Evolutionary conservation across 2,113 vertebrate genomes (phyloP), one percentile per base, ranked within the genome.

Genomic region (Vulpes ferrilata): DNA sequence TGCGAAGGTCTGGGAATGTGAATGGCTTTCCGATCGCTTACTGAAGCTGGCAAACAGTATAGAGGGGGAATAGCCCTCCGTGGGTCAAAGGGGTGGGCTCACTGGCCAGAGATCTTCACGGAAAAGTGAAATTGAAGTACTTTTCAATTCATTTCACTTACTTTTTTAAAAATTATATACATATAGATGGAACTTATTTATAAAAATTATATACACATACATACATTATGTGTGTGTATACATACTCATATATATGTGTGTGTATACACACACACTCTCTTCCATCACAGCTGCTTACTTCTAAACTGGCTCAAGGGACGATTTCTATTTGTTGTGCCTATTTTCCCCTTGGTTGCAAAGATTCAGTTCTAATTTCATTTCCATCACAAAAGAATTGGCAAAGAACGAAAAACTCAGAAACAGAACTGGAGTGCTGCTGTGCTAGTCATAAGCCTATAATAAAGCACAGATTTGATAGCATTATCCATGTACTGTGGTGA

Each of bases 401-500:
- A 96, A 73, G 95, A 98, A 80, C 62, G 30, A 27, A 98, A 98
- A 97, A 95, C 51, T 6, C 85, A 30, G 53, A 97, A 97, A 98
- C 92, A 93, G 76, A 97, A 96, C 97, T 98, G 91, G 93, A 97
- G 88, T 27, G 94, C 93, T 93, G 94, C 90, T 95, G 94, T 93
- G 76, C 92, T 96, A 97, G 87, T 95, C 98, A 71, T 93, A 97
- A 98, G 95, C 93, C 97, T 97, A 67, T 98, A 98, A 98, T 98
- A 98, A 98, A 98, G 97, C 96, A 96, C 97, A 98, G 97, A 99
- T 98, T 98, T 98, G 98, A 98, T 98, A 98, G 97, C 88, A 97
- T 98, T 98, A 98, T 97, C 97, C 97, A 62, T 98, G 98, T 98
- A 98, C 97, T 98, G 98, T 87, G 98, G 98, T 13, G 0, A 99